Evolutionary conservation across 2,888 invertebrate genomes (phyloP), one percentile per base, ranked within the genome.

Genomic region (Phyllotreta striolata): DNA sequence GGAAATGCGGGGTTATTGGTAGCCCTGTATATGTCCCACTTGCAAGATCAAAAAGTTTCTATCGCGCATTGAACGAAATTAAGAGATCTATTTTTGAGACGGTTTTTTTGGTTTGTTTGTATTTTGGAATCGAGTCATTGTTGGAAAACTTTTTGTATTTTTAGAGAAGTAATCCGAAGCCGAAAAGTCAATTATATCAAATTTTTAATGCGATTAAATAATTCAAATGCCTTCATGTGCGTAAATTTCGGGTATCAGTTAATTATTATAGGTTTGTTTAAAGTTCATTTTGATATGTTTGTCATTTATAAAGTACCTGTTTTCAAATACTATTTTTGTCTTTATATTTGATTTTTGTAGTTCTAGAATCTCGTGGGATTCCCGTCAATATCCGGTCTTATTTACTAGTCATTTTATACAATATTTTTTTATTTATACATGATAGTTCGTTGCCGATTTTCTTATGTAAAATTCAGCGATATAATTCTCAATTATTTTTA

Each of bases 321-420:
- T 41, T 41, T 41, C 9, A 41, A 39, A 10, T n/a, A 41, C 5
- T 41, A 41, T n/a, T n/a, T 41, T 41, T n/a, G 9, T 9, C 10
- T 41, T n/a, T n/a, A 41, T 41, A 41, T 41, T 41, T 41, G 10
- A 41, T n/a, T n/a, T 41, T n/a, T 4, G 24, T 24, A 24, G 5
- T 41, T 41, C 10, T 41, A 41, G 10, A 9, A 41, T 41, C 41
- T 10, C 10, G 41, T 41, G 5, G 2, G 10, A n/a, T 41, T 41
- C 10, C 10, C 9, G 10, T 51, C 6, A 37, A 38, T 52, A 10
- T 52, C 38, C 52, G 6, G 38, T 12, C 37, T 37, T 5, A 37
- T 2, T 38, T 38, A 6, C 59, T 52, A 60, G 59, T 52, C 52
- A 60, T 60, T 60, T 52, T 60, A 52, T 49, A 60, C 44, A 52